These are phyloP conservation scores for Craseonycteris thonglongyai DNA, from an alignment of 2,113 vertebrate species.

Conservation along the genomic window DNA sequence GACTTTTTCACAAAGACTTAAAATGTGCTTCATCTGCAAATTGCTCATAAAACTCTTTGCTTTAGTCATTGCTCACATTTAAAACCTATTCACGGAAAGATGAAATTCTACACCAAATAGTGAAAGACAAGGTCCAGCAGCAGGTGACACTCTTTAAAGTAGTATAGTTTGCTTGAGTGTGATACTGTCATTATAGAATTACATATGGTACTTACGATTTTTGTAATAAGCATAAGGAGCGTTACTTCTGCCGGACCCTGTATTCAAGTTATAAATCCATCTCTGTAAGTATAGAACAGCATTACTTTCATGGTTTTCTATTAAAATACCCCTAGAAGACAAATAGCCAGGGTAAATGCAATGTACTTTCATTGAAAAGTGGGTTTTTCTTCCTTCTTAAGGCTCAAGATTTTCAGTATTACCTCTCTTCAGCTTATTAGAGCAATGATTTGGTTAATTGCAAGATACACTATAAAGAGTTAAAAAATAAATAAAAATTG, in stretches of 20 bases:
- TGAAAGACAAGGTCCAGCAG: no score
- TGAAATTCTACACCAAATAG: neutral
- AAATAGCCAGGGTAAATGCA: neutral
- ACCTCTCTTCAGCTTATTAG: neutral
- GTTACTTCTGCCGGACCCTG: no score
- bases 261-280: neutral
- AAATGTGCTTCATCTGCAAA: slow-evolving; percentile 4
- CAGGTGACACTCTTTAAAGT: no score
- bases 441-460: neutral
- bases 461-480: neutral
- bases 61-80: slow-evolving; percentile 2
- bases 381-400: neutral
- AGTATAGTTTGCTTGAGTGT: no score
- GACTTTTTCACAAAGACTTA: slow-evolving; percentile 9
- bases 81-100: neutral
- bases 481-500: slow-evolving; percentile 30
- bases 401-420: neutral
- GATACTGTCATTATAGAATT: no score
- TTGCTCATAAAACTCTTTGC: slow-evolving; percentile 13
- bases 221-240: no score
- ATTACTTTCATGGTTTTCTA: neutral
- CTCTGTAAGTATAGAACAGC: neutral
- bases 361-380: neutral
- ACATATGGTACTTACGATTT: no score
- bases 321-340: slow-evolving; percentile 3